Conservation (phyloP, 2,797 vertebrate species). For the Cuculus canorus region DNA sequence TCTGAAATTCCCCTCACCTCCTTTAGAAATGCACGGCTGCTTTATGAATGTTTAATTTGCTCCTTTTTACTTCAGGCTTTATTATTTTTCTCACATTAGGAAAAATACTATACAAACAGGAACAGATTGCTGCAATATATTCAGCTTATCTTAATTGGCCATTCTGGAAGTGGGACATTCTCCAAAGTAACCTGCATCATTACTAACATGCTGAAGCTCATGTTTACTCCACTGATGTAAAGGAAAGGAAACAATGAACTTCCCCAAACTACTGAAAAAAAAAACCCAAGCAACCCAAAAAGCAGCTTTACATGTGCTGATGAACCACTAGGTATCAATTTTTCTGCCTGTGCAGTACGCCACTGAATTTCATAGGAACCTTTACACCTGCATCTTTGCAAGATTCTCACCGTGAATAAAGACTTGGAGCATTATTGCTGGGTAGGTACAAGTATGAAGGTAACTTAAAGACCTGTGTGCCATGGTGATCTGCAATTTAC, state of each 20-base stretch:
- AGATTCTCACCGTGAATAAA: background rate
- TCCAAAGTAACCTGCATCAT: background rate
- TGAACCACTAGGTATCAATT: too few relatives aligned
- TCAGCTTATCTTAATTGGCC: background rate
- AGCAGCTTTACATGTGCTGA: background rate
- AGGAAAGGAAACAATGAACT: background rate
- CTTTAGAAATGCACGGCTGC: background rate
- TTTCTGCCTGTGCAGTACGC: background rate
- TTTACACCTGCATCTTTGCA: background rate
- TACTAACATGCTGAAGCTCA: background rate
- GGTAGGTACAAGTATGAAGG: background rate
- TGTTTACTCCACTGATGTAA: background rate
- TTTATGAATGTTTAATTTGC: constrained; percentile 13
- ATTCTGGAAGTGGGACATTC: background rate
- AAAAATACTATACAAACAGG: background rate
- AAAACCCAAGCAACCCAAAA: too few relatives aligned
- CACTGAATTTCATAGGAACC: background rate
- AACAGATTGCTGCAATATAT: background rate
- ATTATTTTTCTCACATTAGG: background rate
- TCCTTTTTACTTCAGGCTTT: background rate
- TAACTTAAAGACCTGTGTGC: background rate
- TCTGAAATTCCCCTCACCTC: background rate
- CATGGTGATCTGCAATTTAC: background rate
- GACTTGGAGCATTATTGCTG: background rate
- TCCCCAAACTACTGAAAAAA: too few relatives aligned